phyloP scores from a whole-genome alignment of 2,888 invertebrate species.

The Eristalinus aeneus region DNA sequence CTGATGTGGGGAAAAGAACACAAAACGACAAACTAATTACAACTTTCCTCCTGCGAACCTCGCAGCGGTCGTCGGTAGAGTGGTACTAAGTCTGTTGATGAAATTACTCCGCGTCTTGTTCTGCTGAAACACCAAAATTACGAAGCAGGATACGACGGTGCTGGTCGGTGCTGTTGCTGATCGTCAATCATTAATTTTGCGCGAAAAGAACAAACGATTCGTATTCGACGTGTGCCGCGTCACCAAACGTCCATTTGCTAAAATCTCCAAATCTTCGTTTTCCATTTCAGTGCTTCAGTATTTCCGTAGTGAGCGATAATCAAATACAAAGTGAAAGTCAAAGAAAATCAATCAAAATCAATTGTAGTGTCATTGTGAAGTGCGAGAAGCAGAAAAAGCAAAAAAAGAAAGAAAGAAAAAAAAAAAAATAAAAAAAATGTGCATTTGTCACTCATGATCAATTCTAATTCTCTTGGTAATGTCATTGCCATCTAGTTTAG shows the following conservation, averaged over 20 bases:
- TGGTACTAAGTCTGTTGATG: neutral
- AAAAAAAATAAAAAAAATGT: slow-evolving; percentile 22
- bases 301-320: neutral
- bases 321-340: slow-evolving; percentile 31
- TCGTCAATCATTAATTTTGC: slow-evolving; percentile 37
- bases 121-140: slow-evolving; percentile 10
- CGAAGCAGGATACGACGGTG: slow-evolving; percentile 35
- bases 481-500: slow-evolving; percentile 49
- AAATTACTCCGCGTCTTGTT: slow-evolving; percentile 54
- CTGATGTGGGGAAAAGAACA: neutral
- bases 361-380: slow-evolving; percentile 18
- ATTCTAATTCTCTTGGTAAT: slow-evolving; percentile 24
- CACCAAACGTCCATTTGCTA: slow-evolving; percentile 3
- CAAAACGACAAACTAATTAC: neutral
- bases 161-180: slow-evolving; percentile 22
- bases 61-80: slow-evolving; percentile 10
- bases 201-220: slow-evolving; percentile 7
- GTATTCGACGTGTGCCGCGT: neutral
- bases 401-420: neutral
- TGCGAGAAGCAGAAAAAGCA: neutral
- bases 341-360: slow-evolving; percentile 10
- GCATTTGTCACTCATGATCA: slow-evolving; percentile 20
- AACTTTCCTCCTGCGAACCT: slow-evolving; percentile 46
- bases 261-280: neutral
- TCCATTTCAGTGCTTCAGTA: slow-evolving; percentile 15